Conservation (phyloP, 2,113 vertebrate genomes). For the Eretmodus cyanostictus region DNA sequence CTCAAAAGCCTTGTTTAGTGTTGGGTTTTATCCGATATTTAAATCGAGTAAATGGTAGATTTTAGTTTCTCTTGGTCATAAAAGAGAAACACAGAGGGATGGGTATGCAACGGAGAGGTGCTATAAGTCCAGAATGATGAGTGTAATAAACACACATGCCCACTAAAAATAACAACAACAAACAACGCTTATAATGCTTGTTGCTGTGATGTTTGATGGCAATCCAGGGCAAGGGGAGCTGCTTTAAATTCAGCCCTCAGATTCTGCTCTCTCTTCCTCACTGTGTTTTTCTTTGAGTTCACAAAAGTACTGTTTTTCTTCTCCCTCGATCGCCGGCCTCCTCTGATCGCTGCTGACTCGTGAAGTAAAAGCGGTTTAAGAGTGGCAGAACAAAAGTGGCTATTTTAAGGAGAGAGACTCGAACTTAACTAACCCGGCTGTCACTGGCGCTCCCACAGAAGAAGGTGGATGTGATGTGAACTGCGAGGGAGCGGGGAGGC, state of each 20-base stretch:
- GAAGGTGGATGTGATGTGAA: conserved; percentile 17
- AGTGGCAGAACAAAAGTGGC: conserved; percentile 13
- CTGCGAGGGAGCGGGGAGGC: not conserved
- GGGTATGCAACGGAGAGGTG: not conserved
- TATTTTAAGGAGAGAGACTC: conserved; percentile 33
- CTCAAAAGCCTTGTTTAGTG: not conserved
- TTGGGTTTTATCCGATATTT: not conserved
- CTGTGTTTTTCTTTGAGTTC: not conserved
- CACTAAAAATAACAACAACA: not conserved
- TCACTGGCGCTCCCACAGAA: conserved; percentile 17
- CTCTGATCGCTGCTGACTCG: conserved; percentile 22
- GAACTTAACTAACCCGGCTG: conserved; percentile 20
- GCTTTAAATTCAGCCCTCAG: not conserved
- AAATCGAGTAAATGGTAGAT: not conserved
- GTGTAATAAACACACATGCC: not conserved
- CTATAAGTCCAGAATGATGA: not conserved
- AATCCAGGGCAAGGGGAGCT: not conserved
- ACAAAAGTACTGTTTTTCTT: not conserved
- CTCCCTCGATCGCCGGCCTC: not conserved
- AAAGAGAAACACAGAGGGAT: not conserved
- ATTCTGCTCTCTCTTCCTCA: not conserved
- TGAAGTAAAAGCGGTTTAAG: conserved; percentile 23
- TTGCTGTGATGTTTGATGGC: not conserved
- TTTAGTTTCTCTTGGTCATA: not conserved
- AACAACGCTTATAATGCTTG: not conserved